Evolutionary conservation across 1,140 invertebrate species (phyloP), one percentile per base, ranked within the genome.

Genomic region (Eumaeus atala): DNA sequence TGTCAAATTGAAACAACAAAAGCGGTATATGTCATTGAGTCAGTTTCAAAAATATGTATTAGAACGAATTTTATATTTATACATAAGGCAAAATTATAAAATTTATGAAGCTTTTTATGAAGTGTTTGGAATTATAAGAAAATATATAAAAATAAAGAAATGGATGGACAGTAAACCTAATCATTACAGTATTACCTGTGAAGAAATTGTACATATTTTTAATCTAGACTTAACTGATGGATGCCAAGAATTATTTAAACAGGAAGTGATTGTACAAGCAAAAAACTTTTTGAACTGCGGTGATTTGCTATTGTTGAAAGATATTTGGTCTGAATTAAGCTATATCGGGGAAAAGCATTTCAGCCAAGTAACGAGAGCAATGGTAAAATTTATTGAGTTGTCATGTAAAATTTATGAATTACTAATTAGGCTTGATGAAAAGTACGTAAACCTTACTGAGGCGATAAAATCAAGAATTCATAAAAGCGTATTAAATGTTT

Each of bases 31-130:
- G n/a, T n/a, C n/a, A n/a, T n/a, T n/a, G n/a, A n/a, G n/a, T 28
- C 18, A 14, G 28, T 33, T 52, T 21, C n/a, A 52, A 40, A 52
- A 1, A 9, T 40, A 40, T 40, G 12, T 52, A 11, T 21, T 52
- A 9, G 0, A 52, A 52, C 12, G 51, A 14, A 14, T 52, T 18
- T 14, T 52, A 5, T 8, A 16, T 14, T 52, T 40, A 14, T 52
- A 52, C 12, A 28, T 40, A 28, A 52, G 17, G 28, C 51, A 52
- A 40, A 11, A 42, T 42, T 52, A 40, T 18, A 11, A 52, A n/a
- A 21, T 52, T 52, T 40, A 9, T n/a, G 36, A 42, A 14, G 51
- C 51, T 0, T 52, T 28, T 12, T 42, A 52, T 18, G 51, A 52
- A 52, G 18, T 52, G 3, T 28, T 17, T 14, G n/a, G 3, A 9